phyloP scores from a whole-genome alignment of 1,140 invertebrate species.

The Mesaphorura yosii region DNA sequence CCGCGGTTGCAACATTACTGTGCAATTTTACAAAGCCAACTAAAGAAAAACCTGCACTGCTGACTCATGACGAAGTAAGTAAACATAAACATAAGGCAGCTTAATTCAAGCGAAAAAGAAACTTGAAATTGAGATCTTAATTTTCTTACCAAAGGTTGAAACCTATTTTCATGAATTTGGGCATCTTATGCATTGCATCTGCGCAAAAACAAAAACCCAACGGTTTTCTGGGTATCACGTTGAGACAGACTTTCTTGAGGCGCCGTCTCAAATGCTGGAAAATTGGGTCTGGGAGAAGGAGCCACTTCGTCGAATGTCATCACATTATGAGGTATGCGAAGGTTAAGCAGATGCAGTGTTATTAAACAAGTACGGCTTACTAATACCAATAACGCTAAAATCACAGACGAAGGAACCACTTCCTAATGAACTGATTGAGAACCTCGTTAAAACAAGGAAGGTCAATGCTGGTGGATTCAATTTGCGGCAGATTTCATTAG shows the following conservation, averaged over 20 bases:
- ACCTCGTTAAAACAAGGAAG: conserved; percentile 39
- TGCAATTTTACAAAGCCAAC: conserved; percentile 46
- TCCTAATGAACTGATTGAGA: conserved; percentile 40
- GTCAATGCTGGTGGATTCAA: conserved; percentile 45
- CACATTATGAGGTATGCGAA: conserved; percentile 38
- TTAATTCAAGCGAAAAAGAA: background rate
- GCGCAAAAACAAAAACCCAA: conserved; percentile 38
- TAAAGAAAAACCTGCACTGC: conserved; percentile 41
- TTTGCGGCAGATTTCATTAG: conserved; percentile 42
- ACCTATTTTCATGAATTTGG: conserved; percentile 50
- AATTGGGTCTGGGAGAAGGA: conserved; percentile 48
- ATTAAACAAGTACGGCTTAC: background rate
- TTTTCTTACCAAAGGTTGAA: conserved; percentile 36
- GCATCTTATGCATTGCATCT: conserved; percentile 47
- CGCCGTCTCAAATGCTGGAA: conserved; percentile 48
- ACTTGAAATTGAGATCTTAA: background rate
- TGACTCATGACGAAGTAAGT: conserved; percentile 44
- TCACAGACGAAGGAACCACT: conserved; percentile 35
- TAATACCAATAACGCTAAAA: conserved; percentile 1
- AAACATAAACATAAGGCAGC: background rate
- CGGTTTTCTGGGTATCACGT: conserved; percentile 43
- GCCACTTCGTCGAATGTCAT: conserved; percentile 41
- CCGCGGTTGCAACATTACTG: conserved; percentile 43
- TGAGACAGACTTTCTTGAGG: conserved; percentile 47
- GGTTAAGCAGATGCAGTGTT: background rate